Percentiles rank a stretch among this genome's conserved stretches.
These are phyloP conservation scores for Eudemis profundana DNA, from an alignment of 2,888 invertebrate species.

Conservation along the genomic window DNA sequence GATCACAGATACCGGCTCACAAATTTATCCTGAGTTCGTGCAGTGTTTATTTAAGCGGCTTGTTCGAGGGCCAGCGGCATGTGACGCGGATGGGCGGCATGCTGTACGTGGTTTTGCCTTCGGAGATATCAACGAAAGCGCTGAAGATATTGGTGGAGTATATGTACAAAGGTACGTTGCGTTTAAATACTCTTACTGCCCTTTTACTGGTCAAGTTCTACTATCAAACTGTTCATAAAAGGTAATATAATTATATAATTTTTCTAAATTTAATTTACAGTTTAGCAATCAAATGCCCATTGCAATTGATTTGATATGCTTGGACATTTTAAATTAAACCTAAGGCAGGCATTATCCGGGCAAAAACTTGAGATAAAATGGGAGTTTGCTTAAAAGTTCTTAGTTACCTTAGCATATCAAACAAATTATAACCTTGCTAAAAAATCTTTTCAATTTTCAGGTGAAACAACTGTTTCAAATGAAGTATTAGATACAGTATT, in stretches of 20 bases:
- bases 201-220: too few relatives aligned
- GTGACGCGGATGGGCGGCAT: conserved; percentile 81
- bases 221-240: neutral
- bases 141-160: conserved; percentile 93
- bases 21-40: conserved; percentile 94
- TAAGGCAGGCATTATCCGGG: too few relatives aligned
- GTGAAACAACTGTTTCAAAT: conserved; percentile 93
- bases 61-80: conserved; percentile 80
- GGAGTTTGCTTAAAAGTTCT: too few relatives aligned
- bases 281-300: too few relatives aligned
- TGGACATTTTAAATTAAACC: too few relatives aligned
- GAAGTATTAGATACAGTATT: conserved; percentile 92
- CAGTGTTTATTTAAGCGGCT: conserved; percentile 83
- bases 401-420: too few relatives aligned
- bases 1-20: conserved; percentile 93
- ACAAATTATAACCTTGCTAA: too few relatives aligned
- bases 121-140: conserved; percentile 92
- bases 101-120: conserved; percentile 90
- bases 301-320: too few relatives aligned
- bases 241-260: too few relatives aligned
- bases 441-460: conserved; percentile 62
- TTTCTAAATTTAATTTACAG: too few relatives aligned
- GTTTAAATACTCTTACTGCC: neutral
- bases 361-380: too few relatives aligned
- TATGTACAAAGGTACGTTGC: conserved; percentile 89